A percentile compares a stretch with the other conserved stretches of the same genome.
phyloP scores from a whole-genome alignment of 2,113 vertebrate species.

The Aldabrachelys gigantea region DNA sequence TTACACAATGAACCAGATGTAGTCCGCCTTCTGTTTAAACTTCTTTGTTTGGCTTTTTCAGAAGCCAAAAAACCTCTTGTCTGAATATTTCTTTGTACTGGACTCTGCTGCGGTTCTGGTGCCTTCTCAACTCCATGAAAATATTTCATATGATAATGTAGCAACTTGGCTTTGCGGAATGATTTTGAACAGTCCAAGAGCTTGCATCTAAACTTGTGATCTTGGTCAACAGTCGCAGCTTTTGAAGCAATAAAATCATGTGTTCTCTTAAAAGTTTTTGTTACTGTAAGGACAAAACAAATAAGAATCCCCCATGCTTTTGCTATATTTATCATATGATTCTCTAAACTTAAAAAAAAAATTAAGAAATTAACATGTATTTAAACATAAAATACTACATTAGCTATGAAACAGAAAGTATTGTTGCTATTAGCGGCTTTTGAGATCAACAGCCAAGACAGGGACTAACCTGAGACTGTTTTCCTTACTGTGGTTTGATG shows the following conservation, averaged over 20 bases:
- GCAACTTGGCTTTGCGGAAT: conserved; percentile 94
- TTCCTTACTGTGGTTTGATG: background rate
- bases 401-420: background rate
- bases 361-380: background rate
- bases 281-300: conserved; percentile 84
- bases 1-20: conserved; percentile 89
- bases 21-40: conserved; percentile 84
- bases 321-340: conserved; percentile 30
- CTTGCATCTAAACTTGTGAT: conserved; percentile 96
- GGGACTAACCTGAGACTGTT: background rate
- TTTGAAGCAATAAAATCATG: conserved; percentile 76
- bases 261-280: conserved; percentile 88
- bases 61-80: conserved; percentile 85
- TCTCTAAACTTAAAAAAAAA: background rate
- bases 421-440: background rate
- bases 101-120: conserved; percentile 82
- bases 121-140: conserved; percentile 93
- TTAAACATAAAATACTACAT: background rate
- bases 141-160: conserved; percentile 98
- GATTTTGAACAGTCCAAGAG: conserved; percentile 91
- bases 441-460: background rate
- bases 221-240: conserved; percentile 86
- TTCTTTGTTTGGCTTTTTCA: conserved; percentile 82
- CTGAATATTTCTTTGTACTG: conserved; percentile 84
- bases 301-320: conserved; percentile 65